These are phyloP conservation scores for Dromiciops gliroides DNA, from an alignment of 2,113 vertebrate species.

Conservation along the genomic window DNA sequence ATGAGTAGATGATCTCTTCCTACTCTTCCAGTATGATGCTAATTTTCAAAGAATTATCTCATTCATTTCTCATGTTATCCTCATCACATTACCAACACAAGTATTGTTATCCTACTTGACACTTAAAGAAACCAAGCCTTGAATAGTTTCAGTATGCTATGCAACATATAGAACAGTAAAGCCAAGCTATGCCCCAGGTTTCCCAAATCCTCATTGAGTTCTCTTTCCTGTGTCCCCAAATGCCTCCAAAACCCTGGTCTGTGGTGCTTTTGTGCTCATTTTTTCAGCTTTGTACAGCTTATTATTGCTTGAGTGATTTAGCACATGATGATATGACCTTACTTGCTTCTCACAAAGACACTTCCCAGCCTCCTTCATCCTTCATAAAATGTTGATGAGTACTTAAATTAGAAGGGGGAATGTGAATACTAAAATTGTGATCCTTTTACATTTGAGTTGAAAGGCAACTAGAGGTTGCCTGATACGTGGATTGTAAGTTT, in stretches of 20 bases:
- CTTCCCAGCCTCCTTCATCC: background rate
- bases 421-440: background rate
- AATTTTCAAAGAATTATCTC: background rate
- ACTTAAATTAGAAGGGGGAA: background rate
- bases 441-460: background rate
- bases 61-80: background rate
- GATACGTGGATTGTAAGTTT: background rate
- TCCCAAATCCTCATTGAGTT: background rate
- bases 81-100: background rate
- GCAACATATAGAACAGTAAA: background rate
- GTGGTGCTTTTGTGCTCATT: background rate
- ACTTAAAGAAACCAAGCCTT: background rate
- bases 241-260: background rate
- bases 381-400: background rate
- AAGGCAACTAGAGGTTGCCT: background rate
- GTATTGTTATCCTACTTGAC: background rate
- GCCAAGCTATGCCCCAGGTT: background rate
- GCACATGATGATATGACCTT: background rate
- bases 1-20: background rate
- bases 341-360: background rate
- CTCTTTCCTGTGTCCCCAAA: background rate
- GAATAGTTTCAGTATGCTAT: background rate
- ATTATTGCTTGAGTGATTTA: background rate
- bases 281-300: background rate
- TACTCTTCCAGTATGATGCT: background rate